phyloP scores from a whole-genome alignment of 2,113 vertebrate species.

The Gyps fulvus region DNA sequence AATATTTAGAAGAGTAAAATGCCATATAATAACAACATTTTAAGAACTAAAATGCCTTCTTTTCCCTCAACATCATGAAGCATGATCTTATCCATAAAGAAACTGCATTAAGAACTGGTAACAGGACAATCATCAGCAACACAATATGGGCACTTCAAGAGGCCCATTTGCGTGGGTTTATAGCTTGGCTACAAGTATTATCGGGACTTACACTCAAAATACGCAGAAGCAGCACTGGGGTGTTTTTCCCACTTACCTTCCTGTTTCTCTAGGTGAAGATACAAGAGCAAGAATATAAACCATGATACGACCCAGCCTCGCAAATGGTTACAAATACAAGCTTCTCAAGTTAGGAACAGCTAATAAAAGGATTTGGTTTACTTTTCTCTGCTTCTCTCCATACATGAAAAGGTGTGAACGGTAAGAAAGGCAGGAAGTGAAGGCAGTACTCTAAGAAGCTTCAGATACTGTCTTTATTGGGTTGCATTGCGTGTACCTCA shows the following conservation, averaged over 20 bases:
- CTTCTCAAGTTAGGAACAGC: not conserved
- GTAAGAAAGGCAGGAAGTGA: not conserved
- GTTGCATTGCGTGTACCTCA: not conserved
- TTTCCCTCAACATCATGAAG: not conserved
- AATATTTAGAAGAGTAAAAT: slow-evolving; percentile 7
- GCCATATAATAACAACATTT: not conserved
- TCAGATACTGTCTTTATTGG: not conserved
- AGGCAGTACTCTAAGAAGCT: not conserved
- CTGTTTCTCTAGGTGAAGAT: not conserved
- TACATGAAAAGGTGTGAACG: not conserved
- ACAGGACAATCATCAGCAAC: not conserved
- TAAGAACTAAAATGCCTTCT: not conserved
- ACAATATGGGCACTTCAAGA: not conserved
- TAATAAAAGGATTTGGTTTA: not conserved
- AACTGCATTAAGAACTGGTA: not conserved
- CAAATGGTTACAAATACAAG: not conserved
- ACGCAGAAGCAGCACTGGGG: not conserved
- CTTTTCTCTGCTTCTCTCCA: not conserved
- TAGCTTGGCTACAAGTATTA: not conserved
- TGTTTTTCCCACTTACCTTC: not conserved
- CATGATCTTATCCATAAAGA: not conserved
- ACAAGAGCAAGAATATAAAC: not conserved
- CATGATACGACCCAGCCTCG: not conserved
- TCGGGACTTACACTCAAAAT: not conserved
- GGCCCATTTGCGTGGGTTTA: not conserved